These are phyloP conservation scores for Dissostichus mawsoni DNA, from an alignment of 2,113 vertebrate genomes.

Conservation along the genomic window DNA sequence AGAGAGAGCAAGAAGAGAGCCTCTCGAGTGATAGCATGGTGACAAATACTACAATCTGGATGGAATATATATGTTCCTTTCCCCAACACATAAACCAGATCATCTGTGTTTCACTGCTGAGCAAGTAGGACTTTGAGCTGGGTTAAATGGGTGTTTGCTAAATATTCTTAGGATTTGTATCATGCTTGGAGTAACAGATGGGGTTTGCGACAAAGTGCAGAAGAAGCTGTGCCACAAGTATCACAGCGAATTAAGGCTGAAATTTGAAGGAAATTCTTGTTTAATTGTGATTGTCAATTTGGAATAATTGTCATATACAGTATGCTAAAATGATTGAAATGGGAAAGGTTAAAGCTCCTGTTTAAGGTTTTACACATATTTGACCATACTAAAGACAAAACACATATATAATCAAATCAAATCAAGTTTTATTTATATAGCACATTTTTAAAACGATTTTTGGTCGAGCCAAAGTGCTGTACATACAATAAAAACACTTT, in stretches of 20 bases:
- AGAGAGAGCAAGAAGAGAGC: conserved; percentile 14
- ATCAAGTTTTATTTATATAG: too few relatives aligned
- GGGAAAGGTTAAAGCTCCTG: not conserved
- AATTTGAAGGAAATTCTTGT: not conserved
- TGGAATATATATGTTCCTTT: conserved; percentile 44
- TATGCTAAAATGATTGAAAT: not conserved
- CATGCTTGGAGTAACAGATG: conserved; percentile 47
- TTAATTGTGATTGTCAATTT: not conserved
- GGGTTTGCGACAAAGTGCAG: conserved; percentile 11
- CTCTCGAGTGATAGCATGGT: conserved; percentile 40
- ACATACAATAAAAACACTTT: too few relatives aligned
- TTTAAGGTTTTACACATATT: not conserved
- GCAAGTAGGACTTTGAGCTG: conserved; percentile 28
- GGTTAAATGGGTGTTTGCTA: conserved; percentile 58
- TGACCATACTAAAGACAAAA: too few relatives aligned
- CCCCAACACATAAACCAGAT: conserved; percentile 49
- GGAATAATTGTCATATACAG: not conserved
- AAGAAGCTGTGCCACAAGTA: conserved; percentile 3
- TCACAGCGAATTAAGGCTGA: not conserved
- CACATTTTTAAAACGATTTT: too few relatives aligned
- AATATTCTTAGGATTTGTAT: conserved; percentile 43
- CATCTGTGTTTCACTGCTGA: conserved; percentile 54
- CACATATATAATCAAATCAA: too few relatives aligned
- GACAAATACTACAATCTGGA: conserved; percentile 67
- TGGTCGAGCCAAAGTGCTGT: too few relatives aligned